A percentile compares a stretch with the other conserved stretches of the same genome.
phyloP scores from a whole-genome alignment of 2,888 invertebrate genomes.

The Choristoneura rosaceana region DNA sequence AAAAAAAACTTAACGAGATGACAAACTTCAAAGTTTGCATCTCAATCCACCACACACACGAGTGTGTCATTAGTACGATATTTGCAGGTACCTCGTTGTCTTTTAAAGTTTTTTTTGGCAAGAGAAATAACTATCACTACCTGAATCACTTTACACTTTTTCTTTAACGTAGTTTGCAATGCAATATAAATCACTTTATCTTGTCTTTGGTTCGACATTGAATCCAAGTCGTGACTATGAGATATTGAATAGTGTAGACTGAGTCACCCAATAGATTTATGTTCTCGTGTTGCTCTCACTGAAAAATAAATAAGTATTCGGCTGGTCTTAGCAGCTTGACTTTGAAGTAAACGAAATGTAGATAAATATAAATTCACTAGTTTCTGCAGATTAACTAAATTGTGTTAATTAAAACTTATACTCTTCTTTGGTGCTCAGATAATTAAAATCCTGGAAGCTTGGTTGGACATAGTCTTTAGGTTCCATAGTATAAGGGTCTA shows the following conservation, averaged over 20 bases:
- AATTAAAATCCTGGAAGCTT: no score
- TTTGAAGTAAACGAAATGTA: no score
- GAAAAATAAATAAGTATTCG: constrained; percentile 1
- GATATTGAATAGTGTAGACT: constrained; percentile 28
- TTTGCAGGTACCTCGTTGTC: no score
- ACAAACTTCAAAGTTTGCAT: not conserved
- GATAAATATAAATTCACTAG: no score
- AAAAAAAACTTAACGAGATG: no score
- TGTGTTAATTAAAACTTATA: no score
- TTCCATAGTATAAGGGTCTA: no score
- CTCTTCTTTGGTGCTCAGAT: no score
- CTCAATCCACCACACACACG: not conserved
- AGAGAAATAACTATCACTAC: not conserved
- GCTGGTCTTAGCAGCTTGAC: not conserved
- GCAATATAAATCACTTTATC: constrained; percentile 29
- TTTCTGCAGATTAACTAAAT: no score
- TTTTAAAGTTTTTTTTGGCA: no score
- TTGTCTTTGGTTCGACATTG: not conserved
- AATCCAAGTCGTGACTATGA: constrained; percentile 21
- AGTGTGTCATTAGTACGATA: no score
- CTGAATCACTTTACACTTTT: constrained; percentile 1
- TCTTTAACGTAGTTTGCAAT: constrained; percentile 10
- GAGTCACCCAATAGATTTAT: constrained; percentile 11
- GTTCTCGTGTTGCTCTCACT: not conserved
- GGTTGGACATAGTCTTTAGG: no score